Evolutionary conservation across 2,797 vertebrate genomes (phyloP), one percentile per base, ranked within the genome.

Genomic region (Holocentrus rufus): DNA sequence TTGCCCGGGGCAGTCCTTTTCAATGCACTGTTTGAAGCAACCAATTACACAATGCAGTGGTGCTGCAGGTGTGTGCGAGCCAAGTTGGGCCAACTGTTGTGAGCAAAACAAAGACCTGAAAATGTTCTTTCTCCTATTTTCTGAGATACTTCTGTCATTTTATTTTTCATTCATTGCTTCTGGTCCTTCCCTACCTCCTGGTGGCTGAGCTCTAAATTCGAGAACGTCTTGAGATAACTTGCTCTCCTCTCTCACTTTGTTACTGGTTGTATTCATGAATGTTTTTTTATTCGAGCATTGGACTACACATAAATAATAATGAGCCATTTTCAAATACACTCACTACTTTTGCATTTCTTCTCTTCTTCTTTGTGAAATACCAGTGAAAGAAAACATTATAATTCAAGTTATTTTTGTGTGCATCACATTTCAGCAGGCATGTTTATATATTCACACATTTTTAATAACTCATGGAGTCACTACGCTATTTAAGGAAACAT

Each of bases 21-120:
- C 65, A 65, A 65, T 54, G 25, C 82, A 70, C 64, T 76, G 74
- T 77, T 77, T 84, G 73, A 85, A 85, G 79, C 78, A 80, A 70
- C 69, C 80, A 81, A 83, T 85, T 83, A 85, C 79, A 76, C 72
- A 76, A 81, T 39, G 31, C 69, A 81, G 74, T 72, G 74, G 70
- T 72, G 76, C 53, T 72, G 68, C 80, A 80, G 74, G 57, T 74
- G 77, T 82, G 75, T 80, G 66, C 74, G 78, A 78, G 64, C 54
- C 76, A 72, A 62, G 67, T 74, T 55, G 60, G 76, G 77, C 68
- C 52, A 74, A 75, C 53, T 75, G 56, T 62, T 62, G 72, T 65
- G 69, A 58, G 74, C 70, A 77, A 79, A 87, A 72, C 66, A 80
- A 79, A 76, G 63, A 67, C 22, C 54, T 58, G 60, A 65, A 81